These are phyloP conservation scores for Hycleus cichorii DNA, from an alignment of 1,140 invertebrate species.

Conservation along the genomic window DNA sequence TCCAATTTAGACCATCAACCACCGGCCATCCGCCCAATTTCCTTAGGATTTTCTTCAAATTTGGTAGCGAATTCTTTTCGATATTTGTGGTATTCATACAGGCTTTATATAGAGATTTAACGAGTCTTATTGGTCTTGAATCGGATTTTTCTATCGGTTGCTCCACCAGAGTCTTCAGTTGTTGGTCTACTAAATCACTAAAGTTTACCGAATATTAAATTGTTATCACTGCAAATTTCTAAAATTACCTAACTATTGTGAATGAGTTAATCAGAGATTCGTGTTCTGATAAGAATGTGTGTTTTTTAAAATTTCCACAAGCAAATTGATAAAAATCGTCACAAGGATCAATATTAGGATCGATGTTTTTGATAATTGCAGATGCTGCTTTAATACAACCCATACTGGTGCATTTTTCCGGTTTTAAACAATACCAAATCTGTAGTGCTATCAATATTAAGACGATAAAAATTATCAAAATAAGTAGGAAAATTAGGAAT, in stretches of 20 bases:
- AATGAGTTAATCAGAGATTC: constrained; percentile 70
- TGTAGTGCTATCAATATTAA: neutral
- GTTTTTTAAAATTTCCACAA: constrained; percentile 67
- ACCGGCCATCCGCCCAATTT: constrained; percentile 88
- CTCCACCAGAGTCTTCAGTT: constrained; percentile 67
- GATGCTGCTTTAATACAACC: constrained; percentile 68
- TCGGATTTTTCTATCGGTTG: constrained; percentile 56
- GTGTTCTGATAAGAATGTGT: constrained; percentile 71
- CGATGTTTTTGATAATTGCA: constrained; percentile 63
- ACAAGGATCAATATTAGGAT: constrained; percentile 70
- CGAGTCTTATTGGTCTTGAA: constrained; percentile 63
- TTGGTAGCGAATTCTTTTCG: constrained; percentile 62
- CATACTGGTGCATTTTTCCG: constrained; percentile 45
- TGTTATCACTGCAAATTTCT: too few relatives aligned
- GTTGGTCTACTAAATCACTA: constrained; percentile 70
- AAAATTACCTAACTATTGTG: constrained; percentile 50
- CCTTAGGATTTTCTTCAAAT: constrained; percentile 61
- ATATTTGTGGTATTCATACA: constrained; percentile 80
- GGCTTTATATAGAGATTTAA: constrained; percentile 70
- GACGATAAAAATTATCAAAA: constrained; percentile 43
- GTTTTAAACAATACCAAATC: neutral
- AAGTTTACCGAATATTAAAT: too few relatives aligned
- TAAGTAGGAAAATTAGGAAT: constrained; percentile 58
- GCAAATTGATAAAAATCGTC: constrained; percentile 85
- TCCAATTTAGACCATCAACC: constrained; percentile 69